Evolutionary conservation across 2,888 invertebrate species (phyloP).

Genomic region (Drosophila longiperda): DNA sequence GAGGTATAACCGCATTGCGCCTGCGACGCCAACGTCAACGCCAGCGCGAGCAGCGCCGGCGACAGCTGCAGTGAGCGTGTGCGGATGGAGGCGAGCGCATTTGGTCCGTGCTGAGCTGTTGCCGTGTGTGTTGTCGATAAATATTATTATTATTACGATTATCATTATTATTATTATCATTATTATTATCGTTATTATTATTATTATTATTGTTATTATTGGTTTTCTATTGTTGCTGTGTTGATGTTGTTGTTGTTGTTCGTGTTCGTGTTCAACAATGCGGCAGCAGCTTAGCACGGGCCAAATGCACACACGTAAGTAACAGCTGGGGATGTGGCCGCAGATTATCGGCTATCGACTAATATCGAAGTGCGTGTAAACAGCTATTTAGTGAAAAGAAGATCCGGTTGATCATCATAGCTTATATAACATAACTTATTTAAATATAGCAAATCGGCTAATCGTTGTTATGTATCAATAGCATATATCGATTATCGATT

Average conservation of each 20-base stretch:
- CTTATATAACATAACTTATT: background rate
- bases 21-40: conserved; percentile 63
- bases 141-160: conserved; percentile 9
- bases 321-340: conserved; percentile 34
- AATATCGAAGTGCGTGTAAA: conserved; percentile 8
- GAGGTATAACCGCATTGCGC: conserved; percentile 69
- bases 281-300: conserved; percentile 62
- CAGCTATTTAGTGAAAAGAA: background rate
- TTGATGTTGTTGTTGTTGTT: conserved; percentile 35
- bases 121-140: conserved; percentile 35
- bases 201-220: conserved; percentile 9
- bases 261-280: conserved; percentile 29
- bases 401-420: background rate
- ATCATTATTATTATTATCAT: conserved; percentile 7
- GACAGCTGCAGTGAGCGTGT: conserved; percentile 45
- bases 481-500: background rate
- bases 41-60: conserved; percentile 57
- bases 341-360: conserved; percentile 33
- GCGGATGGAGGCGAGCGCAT: conserved; percentile 33
- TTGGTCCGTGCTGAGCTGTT: conserved; percentile 73
- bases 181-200: background rate
- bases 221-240: conserved; percentile 10
- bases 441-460: background rate
- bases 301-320: conserved; percentile 66
- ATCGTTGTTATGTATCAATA: background rate